These are phyloP conservation scores for Brachionichthys hirsutus DNA, from an alignment of 2,113 vertebrate species.

Conservation along the genomic window DNA sequence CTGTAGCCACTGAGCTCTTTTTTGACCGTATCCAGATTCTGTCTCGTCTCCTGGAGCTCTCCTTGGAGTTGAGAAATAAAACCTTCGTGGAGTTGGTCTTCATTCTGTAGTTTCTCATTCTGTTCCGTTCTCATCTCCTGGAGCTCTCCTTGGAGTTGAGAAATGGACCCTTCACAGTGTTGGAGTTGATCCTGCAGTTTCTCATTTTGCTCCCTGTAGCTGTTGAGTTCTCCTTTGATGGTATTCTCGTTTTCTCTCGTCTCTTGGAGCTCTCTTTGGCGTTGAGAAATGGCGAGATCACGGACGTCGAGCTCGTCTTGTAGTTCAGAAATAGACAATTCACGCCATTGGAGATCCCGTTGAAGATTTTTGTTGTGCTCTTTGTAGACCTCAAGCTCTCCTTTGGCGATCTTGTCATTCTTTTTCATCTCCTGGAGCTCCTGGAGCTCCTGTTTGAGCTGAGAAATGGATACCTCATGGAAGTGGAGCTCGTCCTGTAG, in stretches of 20 bases:
- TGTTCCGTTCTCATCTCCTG: constrained; percentile 76
- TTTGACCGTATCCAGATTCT: constrained; percentile 75
- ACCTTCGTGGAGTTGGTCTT: constrained; percentile 79
- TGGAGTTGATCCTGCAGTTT: constrained; percentile 80
- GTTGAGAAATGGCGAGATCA: constrained; percentile 39
- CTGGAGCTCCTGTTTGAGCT: constrained; percentile 65
- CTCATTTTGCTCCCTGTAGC: constrained; percentile 76
- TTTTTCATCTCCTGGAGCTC: constrained; percentile 66
- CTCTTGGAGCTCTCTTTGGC: constrained; percentile 68
- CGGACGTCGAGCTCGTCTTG: constrained; percentile 64
- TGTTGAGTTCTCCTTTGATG: constrained; percentile 82
- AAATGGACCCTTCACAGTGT: constrained; percentile 34
- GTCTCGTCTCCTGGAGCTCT: constrained; percentile 74
- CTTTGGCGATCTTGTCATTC: constrained; percentile 77
- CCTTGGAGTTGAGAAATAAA: constrained; percentile 48
- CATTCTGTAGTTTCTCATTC: constrained; percentile 75
- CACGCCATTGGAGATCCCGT: constrained; percentile 68
- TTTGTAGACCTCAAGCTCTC: constrained; percentile 79
- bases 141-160: constrained; percentile 61
- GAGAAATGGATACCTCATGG: constrained; percentile 31
- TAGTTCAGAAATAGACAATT: constrained; percentile 44
- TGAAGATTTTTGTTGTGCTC: constrained; percentile 79
- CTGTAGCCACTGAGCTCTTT: constrained; percentile 81
- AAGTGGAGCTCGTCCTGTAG: constrained; percentile 77
- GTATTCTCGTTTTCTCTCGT: constrained; percentile 71